phyloP scores from a whole-genome alignment of 2,113 vertebrate species.

The Elanus axillaris region DNA sequence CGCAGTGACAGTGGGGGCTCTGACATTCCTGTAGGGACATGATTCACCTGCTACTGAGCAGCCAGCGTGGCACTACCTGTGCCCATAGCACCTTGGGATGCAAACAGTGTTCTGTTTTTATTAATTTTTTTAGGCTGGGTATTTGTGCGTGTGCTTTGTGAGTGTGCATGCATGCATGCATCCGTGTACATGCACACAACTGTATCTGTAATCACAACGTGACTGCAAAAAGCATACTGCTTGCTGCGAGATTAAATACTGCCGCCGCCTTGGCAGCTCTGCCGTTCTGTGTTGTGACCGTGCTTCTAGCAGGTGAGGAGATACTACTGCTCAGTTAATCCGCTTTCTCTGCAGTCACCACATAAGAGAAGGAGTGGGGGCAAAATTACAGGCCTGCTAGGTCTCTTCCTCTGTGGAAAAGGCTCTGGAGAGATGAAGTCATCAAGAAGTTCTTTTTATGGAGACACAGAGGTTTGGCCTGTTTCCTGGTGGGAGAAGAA shows the following conservation, averaged over 20 bases:
- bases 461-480: background rate
- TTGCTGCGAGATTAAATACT: background rate
- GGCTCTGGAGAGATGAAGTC: constrained; percentile 17
- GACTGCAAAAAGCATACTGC: background rate
- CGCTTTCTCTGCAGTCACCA: background rate
- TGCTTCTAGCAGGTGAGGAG: background rate
- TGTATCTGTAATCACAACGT: background rate
- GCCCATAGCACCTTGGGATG: background rate
- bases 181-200: accelerated
- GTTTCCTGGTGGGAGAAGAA: background rate
- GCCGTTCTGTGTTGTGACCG: accelerated
- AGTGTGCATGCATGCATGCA: background rate
- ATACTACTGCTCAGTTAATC: background rate
- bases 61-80: background rate
- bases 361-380: background rate
- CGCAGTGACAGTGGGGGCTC: accelerated
- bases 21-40: background rate
- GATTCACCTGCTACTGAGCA: background rate
- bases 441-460: background rate
- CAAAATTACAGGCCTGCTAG: constrained; percentile 1
- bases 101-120: background rate
- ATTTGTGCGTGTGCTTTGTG: background rate
- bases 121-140: background rate
- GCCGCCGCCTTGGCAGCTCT: background rate
- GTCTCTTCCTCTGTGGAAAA: background rate